Percentiles rank a stretch among this genome's conserved stretches.
phyloP scores from a whole-genome alignment of 2,113 vertebrate genomes.

The Eubucco bourcierii region DNA sequence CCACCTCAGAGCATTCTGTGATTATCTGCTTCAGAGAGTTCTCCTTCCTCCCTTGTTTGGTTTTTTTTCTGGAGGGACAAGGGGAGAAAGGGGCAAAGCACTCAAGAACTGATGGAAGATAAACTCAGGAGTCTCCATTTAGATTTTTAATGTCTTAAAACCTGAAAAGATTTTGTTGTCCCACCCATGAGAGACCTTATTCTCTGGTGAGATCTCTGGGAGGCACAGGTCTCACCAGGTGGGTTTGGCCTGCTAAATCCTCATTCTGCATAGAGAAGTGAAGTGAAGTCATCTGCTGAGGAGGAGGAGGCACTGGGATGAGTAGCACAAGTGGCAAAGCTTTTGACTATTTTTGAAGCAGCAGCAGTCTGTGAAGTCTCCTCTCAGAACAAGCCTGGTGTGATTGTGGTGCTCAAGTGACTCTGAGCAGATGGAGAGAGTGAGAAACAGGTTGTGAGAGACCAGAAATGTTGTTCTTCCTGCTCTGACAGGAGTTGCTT shows the following conservation, averaged over 20 bases:
- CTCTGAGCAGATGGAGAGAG: background rate
- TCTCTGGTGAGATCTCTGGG: background rate
- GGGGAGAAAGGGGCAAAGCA: background rate
- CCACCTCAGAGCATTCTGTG: no score
- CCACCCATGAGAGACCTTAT: rapidly evolving
- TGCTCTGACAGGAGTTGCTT: background rate
- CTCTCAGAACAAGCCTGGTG: background rate
- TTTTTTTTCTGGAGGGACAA: background rate
- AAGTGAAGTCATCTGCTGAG: background rate
- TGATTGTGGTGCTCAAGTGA: background rate
- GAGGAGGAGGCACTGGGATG: background rate
- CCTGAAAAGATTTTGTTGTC: background rate
- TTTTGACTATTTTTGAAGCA: background rate
- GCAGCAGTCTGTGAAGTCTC: background rate
- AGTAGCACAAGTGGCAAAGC: background rate
- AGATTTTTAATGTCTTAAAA: background rate
- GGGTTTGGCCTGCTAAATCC: background rate
- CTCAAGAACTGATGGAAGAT: background rate
- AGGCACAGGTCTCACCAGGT: background rate
- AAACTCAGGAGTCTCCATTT: background rate
- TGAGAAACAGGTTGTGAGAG: background rate
- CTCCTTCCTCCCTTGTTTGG: background rate
- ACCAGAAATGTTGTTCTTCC: background rate
- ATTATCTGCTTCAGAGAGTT: background rate
- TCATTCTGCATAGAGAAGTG: rapidly evolving